phyloP scores from a whole-genome alignment of 2,888 invertebrate genomes.

The Polymixis lichenea region DNA sequence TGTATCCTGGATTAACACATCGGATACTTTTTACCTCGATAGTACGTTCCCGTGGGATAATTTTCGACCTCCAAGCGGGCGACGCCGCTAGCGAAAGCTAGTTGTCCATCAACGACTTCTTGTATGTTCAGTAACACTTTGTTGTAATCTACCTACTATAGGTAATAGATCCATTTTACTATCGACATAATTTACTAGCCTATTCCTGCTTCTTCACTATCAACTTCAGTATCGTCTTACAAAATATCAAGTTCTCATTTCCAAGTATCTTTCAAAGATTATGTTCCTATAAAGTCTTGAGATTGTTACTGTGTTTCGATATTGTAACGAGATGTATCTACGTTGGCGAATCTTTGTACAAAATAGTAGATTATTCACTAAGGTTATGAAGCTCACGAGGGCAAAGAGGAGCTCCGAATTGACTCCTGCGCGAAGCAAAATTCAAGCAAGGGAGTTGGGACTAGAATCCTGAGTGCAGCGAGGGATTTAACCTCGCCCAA shows the following conservation, averaged over 20 bases:
- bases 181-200: conserved; percentile 36
- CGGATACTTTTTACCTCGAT: too few species aligned
- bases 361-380: too few species aligned
- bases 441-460: too few species aligned
- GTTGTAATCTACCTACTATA: not conserved
- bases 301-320: conserved; percentile 6
- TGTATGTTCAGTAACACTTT: conserved; percentile 3
- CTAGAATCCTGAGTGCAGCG: too few species aligned
- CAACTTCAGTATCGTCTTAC: conserved; percentile 37
- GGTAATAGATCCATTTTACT: conserved; percentile 4
- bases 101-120: not conserved
- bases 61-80: too few species aligned
- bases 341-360: not conserved
- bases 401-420: too few species aligned
- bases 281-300: conserved; percentile 4
- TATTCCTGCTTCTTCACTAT: conserved; percentile 21
- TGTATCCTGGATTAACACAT: too few species aligned
- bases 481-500: too few species aligned
- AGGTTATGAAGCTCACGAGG: too few species aligned
- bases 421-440: too few species aligned
- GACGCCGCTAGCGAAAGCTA: too few species aligned
- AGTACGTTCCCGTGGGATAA: too few species aligned
- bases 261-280: conserved; percentile 15
- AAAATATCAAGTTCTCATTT: conserved; percentile 40
- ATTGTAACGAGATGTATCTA: not conserved